A percentile compares a stretch with the other conserved stretches of the same genome.
Evolutionary conservation across 2,113 vertebrate species (phyloP).

Genomic region (Mirounga angustirostris): DNA sequence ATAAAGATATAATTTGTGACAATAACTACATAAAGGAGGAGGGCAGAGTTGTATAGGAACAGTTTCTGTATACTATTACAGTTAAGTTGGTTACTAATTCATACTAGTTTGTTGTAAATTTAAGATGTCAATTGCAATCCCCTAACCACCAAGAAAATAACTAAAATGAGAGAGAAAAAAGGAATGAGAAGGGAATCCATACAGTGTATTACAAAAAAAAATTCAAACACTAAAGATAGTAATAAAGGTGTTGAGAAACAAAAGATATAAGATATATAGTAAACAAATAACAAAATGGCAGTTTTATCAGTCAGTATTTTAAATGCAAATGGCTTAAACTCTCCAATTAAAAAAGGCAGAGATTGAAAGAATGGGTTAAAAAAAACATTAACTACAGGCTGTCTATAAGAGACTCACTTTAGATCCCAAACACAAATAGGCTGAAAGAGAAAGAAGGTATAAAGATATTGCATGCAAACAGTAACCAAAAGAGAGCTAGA

Average conservation of each 20-base stretch:
- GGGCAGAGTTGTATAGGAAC: not conserved
- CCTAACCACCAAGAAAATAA: conserved; percentile 33
- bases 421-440: not conserved
- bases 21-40: not conserved
- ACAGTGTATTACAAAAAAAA: not conserved
- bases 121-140: not conserved
- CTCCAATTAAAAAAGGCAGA: not conserved
- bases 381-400: not conserved
- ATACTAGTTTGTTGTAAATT: not conserved
- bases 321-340: conserved; percentile 13
- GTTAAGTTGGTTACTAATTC: conserved; percentile 39
- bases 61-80: not conserved
- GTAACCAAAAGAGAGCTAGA: not conserved
- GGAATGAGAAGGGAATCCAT: not conserved
- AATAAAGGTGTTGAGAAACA: not conserved
- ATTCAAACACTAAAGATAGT: not conserved
- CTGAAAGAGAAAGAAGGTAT: not conserved
- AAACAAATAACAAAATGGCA: conserved; percentile 30
- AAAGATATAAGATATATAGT: not conserved
- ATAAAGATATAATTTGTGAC: not conserved
- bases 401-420: not conserved
- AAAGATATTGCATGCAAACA: not conserved
- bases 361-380: not conserved
- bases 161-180: not conserved
- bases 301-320: conserved; percentile 11